phyloP scores from a whole-genome alignment of 2,888 invertebrate genomes.

The Stramonita haemastoma region DNA sequence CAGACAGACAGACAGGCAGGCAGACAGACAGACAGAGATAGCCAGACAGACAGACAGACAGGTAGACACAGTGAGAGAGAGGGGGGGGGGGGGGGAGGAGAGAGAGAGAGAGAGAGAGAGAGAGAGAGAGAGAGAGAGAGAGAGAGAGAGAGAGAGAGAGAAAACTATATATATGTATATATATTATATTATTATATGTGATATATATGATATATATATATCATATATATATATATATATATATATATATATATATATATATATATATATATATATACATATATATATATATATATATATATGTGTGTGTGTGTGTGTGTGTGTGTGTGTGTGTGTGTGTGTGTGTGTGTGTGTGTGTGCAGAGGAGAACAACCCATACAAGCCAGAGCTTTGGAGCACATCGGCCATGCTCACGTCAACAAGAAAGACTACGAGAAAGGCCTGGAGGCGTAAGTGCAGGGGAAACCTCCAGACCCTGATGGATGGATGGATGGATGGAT shows the following conservation, averaged over 20 bases:
- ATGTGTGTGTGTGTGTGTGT: not conserved
- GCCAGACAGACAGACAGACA: no score
- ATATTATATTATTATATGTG: no score
- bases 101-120: no score
- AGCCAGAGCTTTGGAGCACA: not conserved
- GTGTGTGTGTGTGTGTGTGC: not conserved
- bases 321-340: not conserved
- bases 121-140: no score
- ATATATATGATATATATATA: no score
- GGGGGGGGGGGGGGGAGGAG: no score
- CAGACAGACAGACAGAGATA: no score
- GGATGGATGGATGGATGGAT: no score
- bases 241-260: not conserved
- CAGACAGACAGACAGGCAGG: no score
- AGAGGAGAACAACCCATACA: not conserved
- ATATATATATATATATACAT: not conserved
- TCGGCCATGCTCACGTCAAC: not conserved
- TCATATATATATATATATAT: not conserved
- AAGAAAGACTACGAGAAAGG: constrained; percentile 27
- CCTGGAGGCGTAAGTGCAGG: not conserved
- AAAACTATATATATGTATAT: not conserved
- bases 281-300: not conserved
- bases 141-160: no score
- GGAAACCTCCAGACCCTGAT: no score
- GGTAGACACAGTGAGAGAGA: no score